Conservation (phyloP, 2,797 vertebrate species). For the Rhincodon typus region DNA sequence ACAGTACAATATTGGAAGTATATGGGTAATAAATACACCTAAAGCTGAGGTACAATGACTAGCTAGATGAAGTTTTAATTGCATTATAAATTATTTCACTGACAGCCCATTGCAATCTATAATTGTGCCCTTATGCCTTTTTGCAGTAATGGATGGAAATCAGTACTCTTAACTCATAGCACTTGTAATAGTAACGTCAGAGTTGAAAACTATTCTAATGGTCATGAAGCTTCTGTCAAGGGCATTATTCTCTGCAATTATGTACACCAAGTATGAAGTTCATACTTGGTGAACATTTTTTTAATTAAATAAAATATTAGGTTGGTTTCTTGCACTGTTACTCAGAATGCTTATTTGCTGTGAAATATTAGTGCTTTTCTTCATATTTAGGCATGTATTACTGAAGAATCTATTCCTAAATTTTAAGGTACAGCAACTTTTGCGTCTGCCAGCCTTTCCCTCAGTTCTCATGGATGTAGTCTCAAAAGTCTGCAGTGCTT, state of each 20-base stretch:
- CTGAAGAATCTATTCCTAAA: background rate
- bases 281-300: too few relatives aligned
- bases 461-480: background rate
- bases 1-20: background rate
- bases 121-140: background rate
- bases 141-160: background rate
- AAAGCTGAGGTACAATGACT: background rate
- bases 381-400: background rate
- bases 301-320: background rate
- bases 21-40: background rate
- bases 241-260: background rate
- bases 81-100: background rate
- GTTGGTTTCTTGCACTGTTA: background rate
- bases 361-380: background rate
- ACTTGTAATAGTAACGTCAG: background rate
- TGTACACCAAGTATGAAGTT: background rate
- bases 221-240: background rate
- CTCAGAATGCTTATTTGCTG: background rate
- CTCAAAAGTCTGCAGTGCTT: background rate
- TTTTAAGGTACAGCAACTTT: background rate
- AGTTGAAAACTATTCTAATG: background rate
- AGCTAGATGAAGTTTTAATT: conserved; percentile 8
- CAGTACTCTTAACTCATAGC: background rate
- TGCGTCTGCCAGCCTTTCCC: background rate
- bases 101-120: background rate